phyloP scores from a whole-genome alignment of 2,888 invertebrate species.

The Papilio elwesi region DNA sequence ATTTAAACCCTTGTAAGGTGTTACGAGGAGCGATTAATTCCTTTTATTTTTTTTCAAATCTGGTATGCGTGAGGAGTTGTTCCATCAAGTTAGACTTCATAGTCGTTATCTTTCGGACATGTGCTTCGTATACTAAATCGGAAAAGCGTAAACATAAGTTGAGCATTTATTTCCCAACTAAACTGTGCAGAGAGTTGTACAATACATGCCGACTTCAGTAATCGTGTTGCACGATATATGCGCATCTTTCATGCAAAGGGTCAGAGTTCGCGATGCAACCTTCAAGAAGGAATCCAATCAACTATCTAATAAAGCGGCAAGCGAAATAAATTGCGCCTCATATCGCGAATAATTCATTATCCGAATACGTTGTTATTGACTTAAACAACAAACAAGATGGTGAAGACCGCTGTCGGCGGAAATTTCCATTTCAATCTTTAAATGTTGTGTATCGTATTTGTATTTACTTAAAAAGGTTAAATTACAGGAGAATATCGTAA shows the following conservation, averaged over 20 bases:
- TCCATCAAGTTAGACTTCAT: neutral
- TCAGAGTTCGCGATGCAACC: slow-evolving; percentile 76
- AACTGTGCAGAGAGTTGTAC: slow-evolving; percentile 23
- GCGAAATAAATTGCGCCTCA: slow-evolving; percentile 62
- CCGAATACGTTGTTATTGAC: slow-evolving; percentile 45
- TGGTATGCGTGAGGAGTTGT: no score
- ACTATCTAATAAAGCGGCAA: slow-evolving; percentile 73
- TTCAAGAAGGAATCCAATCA: slow-evolving; percentile 73
- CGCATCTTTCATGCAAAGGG: slow-evolving; percentile 48
- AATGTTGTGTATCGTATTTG: slow-evolving; percentile 9
- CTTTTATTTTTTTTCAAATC: no score
- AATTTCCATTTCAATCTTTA: slow-evolving; percentile 18
- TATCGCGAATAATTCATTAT: slow-evolving; percentile 56
- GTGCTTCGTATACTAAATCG: neutral
- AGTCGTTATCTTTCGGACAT: neutral
- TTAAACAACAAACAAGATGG: slow-evolving; percentile 38
- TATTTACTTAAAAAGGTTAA: neutral
- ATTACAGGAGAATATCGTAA: neutral
- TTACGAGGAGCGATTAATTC: no score
- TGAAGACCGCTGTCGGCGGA: slow-evolving; percentile 17
- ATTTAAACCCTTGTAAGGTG: no score
- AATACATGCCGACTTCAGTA: slow-evolving; percentile 28
- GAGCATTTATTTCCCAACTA: slow-evolving; percentile 13
- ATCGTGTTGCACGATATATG: slow-evolving; percentile 42
- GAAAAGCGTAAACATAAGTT: neutral